Base-by-base conservation (phyloP, 2,888 invertebrate species). In the Lasioglossum oenotherae region DNA sequence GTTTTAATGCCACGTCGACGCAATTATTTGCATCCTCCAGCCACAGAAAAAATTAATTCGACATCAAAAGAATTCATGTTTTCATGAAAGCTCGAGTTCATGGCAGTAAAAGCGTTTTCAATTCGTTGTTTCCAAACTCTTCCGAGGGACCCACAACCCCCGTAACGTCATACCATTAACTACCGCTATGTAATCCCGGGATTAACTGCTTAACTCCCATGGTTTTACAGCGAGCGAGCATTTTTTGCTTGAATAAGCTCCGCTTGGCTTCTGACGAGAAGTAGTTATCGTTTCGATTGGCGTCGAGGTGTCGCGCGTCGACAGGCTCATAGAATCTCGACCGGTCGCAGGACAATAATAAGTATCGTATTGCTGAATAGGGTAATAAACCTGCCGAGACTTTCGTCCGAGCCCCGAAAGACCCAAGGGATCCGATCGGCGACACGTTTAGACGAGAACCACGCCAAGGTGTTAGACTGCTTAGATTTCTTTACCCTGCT, bases 401-500 rank as follows among this genome's bases (percentile, higher is more conserved):
- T 4, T 19, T 5, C 19, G 23, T n/a, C 46, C 1, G 38, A 35
- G 16, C 12, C 14, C 5, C 6, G 2, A 31, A 8, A 3, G 14
- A 3, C 8, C 38, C 19, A 6, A 1, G 12, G 77, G 74, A 16
- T 16, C 8, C 38, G 74, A 19, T 4, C 35, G 77, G 35, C 67
- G 49, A 23, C 31, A 67, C 5, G 88, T 85, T 82, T 86, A 82
- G 80, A 80, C 84, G 78, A 19, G 23, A 76, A 78, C 35, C 46
- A 76, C 82, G 74, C 78, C 82, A 64, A 44, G 82, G 69, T 73
- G 71, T 75, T 19, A 53, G 79, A 80, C 81, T 82, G 74, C 87
- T 85, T 82, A 87, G 84, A 80, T 80, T 74, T 86, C 82, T 31
- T 64, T 80, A 85, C 6, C 2, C 14, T 6, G 64, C 82, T 89